Evolutionary conservation across 2,113 vertebrate genomes (phyloP).

Genomic region (Morone chrysops): DNA sequence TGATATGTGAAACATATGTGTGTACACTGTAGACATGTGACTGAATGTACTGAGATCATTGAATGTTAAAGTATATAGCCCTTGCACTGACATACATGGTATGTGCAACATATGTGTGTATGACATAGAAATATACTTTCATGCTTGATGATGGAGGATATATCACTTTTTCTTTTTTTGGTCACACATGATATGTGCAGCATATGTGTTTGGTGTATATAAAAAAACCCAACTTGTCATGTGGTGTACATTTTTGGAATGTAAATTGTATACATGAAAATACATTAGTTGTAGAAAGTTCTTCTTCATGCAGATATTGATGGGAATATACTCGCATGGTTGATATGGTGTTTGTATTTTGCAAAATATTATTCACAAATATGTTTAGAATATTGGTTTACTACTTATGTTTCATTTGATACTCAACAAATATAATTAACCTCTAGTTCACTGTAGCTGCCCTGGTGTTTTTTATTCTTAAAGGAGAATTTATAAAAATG

Average conservation of each 20-base stretch:
- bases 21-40: conserved; percentile 72
- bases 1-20: conserved; percentile 78
- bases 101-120: conserved; percentile 71
- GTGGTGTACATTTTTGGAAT: conserved; percentile 43
- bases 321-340: not conserved
- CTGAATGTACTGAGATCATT: conserved; percentile 70
- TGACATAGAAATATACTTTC: conserved; percentile 64
- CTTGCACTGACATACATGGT: conserved; percentile 58
- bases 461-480: conserved; percentile 5
- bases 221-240: conserved; percentile 50
- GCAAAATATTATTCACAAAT: not conserved
- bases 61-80: conserved; percentile 67
- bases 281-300: conserved; percentile 3
- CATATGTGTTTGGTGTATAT: conserved; percentile 60
- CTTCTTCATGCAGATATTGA: conserved; percentile 16
- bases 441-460: not conserved
- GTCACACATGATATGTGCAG: conserved; percentile 61
- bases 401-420: not conserved
- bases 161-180: no score
- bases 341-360: not conserved
- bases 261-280: conserved; percentile 43
- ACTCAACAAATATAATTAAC: not conserved
- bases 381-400: not conserved
- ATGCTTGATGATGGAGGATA: conserved; percentile 58
- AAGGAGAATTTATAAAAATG: conserved; percentile 23